Base-by-base conservation (phyloP, 1,140 invertebrate genomes). In the Holotrichia oblita region DNA sequence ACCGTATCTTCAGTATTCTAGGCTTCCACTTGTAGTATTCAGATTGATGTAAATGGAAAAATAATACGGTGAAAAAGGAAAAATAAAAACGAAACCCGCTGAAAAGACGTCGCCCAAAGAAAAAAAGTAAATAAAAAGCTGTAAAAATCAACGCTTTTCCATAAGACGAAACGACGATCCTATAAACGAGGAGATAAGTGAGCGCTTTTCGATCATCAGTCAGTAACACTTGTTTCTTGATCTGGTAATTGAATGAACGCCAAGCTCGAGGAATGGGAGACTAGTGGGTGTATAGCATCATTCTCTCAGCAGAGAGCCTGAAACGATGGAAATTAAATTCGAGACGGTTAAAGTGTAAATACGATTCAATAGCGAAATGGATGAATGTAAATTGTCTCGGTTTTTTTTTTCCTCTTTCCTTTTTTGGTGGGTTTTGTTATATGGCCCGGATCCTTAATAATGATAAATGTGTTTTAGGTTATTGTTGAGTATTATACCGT, bases 281-380 rank as follows among this genome's bases (percentile, higher is more conserved):
- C 14, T 10, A 7, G 48, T n/a, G 48, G 17, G 48, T 17, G 48
- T 9, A 44, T 34, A 34, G 27, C 42, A 14, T 14, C 42, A 14
- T 14, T 44, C 42, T 44, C 14, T 44, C 14, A 4, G 48, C 27
- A 34, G 27, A 34, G 48, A 55, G 48, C 48, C 48, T 34, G 48
- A 17, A 55, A 55, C 48, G 48, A 55, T 55, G 48, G 17, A 55
- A 55, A 55, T 55, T 55, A 55, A 55, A 55, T 55, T 55, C 48
- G 48, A 17, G n/a, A 55, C 14, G 14, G 48, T 17, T 17, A 55
- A 55, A 55, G 48, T 55, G 48, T 55, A 55, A 55, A 55, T 55
- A 55, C 48, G 48, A 55, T 55, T 55, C 12, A 55, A 55, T 55
- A 17, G 48, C 14, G 48, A 17, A 55, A n/a, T 55, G 48, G 48